phyloP scores from a whole-genome alignment of 2,797 vertebrate genomes.

The Channa striata region DNA sequence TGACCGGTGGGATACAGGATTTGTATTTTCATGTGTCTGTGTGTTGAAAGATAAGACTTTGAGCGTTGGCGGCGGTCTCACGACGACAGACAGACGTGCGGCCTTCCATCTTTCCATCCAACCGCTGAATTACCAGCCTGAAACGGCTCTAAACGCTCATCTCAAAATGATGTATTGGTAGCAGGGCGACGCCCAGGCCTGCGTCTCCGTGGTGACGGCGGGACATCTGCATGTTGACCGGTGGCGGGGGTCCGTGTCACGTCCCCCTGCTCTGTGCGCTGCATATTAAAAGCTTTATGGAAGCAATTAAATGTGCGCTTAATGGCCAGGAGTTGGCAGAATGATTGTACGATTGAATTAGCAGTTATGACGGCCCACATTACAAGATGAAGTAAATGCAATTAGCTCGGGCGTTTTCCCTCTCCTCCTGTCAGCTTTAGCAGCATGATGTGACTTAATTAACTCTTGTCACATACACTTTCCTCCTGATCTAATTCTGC shows the following conservation, averaged over 20 bases:
- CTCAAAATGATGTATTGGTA: constrained; percentile 93
- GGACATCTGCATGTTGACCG: constrained; percentile 89
- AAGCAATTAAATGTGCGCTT: constrained; percentile 97
- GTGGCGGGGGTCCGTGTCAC: constrained; percentile 77
- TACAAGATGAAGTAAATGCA: constrained; percentile 97
- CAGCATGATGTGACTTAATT: constrained; percentile 95
- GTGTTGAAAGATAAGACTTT: not conserved
- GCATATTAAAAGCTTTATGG: constrained; percentile 99
- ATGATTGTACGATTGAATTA: constrained; percentile 97
- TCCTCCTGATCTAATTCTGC: constrained; percentile 81
- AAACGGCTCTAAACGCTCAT: constrained; percentile 89
- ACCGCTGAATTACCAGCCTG: constrained; percentile 83
- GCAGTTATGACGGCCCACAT: constrained; percentile 93
- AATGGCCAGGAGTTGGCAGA: constrained; percentile 96
- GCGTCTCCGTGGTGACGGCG: constrained; percentile 87
- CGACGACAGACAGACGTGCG: not conserved
- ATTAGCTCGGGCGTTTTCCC: constrained; percentile 89
- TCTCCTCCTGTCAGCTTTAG: constrained; percentile 85
- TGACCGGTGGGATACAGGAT: not conserved
- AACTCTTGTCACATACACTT: constrained; percentile 91
- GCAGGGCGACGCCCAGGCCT: constrained; percentile 62
- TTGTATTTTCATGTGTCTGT: not conserved
- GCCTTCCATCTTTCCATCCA: constrained; percentile 79
- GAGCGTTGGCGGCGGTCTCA: not conserved
- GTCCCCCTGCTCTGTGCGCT: constrained; percentile 88